Evolutionary conservation across 2,113 vertebrate genomes (phyloP).

Genomic region (Chunga burmeisteri): DNA sequence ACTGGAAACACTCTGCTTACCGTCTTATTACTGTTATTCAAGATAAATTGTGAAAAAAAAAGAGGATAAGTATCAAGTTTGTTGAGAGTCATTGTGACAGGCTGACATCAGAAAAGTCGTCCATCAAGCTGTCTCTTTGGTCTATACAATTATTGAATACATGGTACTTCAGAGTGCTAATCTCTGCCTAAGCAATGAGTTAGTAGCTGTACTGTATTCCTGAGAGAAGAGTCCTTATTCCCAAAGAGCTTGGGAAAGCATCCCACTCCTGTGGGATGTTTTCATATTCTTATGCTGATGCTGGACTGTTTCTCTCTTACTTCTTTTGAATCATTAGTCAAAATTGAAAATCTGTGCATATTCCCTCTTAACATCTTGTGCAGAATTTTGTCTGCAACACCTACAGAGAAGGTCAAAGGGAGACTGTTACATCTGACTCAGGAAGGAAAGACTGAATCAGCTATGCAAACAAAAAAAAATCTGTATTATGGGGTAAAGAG

Average conservation of each 20-base stretch:
- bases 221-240: neutral
- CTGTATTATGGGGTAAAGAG: slow-evolving; percentile 7
- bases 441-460: slow-evolving; percentile 52
- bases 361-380: neutral
- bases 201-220: neutral
- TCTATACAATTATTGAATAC: neutral
- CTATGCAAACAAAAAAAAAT: slow-evolving; percentile 31
- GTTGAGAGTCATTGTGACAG: neutral
- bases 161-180: neutral
- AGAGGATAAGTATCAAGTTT: neutral
- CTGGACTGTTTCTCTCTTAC: neutral
- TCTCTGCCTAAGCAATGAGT: neutral
- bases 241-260: neutral
- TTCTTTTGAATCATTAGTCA: neutral
- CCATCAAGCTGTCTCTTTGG: neutral
- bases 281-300: neutral
- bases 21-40: neutral
- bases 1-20: neutral
- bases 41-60: neutral
- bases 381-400: slow-evolving; percentile 27
- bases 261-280: neutral
- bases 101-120: neutral
- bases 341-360: slow-evolving; percentile 28
- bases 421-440: slow-evolving; percentile 1
- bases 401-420: slow-evolving; percentile 38